Evolutionary conservation across 2,797 vertebrate species (phyloP).

Genomic region (Chrosomus eos): DNA sequence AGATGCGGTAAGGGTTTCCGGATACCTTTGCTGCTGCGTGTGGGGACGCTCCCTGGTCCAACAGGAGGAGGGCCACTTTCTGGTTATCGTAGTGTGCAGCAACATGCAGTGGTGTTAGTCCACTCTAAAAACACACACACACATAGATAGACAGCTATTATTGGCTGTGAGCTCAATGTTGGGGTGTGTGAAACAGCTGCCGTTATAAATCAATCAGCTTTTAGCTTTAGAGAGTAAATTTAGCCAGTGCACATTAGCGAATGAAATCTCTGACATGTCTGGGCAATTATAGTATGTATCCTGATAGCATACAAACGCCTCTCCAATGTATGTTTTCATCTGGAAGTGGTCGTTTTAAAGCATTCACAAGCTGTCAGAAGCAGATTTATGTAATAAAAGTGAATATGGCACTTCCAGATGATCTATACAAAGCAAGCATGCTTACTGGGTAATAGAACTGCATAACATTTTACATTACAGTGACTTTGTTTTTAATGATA

Average conservation of each 20-base stretch:
- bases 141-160: slow-evolving; percentile 49
- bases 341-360: not conserved
- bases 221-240: not conserved
- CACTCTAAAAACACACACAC: slow-evolving; percentile 89
- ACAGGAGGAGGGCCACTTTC: slow-evolving; percentile 97
- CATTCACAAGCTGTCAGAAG: not conserved
- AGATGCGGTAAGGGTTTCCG: not conserved
- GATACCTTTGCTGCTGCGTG: slow-evolving; percentile 96
- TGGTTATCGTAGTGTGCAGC: slow-evolving; percentile 99
- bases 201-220: slow-evolving; percentile 26
- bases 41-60: slow-evolving; percentile 97
- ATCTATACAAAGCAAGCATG: not conserved
- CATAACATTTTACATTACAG: not conserved
- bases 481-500: not conserved
- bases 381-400: not conserved
- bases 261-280: not conserved
- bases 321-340: not conserved
- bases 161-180: slow-evolving; percentile 24
- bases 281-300: not conserved
- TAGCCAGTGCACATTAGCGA: not conserved
- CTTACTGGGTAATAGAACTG: not conserved
- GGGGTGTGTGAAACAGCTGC: slow-evolving; percentile 10
- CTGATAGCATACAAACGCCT: not conserved
- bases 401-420: not conserved
- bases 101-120: slow-evolving; percentile 99